Evolutionary conservation across 2,888 invertebrate species (phyloP).

Genomic region (Nemotelus pantherinus): DNA sequence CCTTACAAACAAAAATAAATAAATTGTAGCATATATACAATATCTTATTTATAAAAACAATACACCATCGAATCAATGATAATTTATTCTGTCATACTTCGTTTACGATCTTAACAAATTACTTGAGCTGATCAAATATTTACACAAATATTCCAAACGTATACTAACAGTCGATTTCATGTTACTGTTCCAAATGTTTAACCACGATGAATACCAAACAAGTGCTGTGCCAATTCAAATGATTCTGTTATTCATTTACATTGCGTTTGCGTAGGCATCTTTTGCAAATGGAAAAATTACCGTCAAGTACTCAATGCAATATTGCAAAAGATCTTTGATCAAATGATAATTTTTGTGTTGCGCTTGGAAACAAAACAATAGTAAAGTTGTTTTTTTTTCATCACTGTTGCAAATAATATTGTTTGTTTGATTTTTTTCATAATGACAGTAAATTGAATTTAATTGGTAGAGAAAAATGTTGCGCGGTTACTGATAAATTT

Average conservation of each 20-base stretch:
- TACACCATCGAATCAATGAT: constrained; percentile 18
- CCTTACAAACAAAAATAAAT: too few relatives aligned
- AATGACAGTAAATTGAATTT: too few relatives aligned
- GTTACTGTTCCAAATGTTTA: constrained; percentile 25
- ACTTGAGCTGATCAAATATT: constrained; percentile 44
- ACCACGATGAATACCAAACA: constrained; percentile 41
- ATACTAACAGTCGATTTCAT: constrained; percentile 20
- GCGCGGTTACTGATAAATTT: too few relatives aligned
- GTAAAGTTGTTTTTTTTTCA: background rate
- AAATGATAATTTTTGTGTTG: background rate
- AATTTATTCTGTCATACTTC: constrained; percentile 12
- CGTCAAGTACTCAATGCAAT: background rate
- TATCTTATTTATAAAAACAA: constrained; percentile 12
- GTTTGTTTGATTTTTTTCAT: too few relatives aligned
- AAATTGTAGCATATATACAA: too few relatives aligned
- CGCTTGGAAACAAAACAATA: constrained; percentile 17
- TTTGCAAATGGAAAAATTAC: constrained; percentile 12
- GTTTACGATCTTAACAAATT: constrained; percentile 24
- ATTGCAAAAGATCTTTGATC: background rate
- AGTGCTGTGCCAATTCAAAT: constrained; percentile 16
- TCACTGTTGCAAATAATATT: too few relatives aligned
- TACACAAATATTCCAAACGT: constrained; percentile 42
- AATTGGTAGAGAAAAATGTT: too few relatives aligned
- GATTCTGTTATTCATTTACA: background rate
- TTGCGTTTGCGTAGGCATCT: background rate